These are phyloP conservation scores for Asteroscopus sphinx DNA, from an alignment of 2,888 invertebrate species.

Conservation along the genomic window DNA sequence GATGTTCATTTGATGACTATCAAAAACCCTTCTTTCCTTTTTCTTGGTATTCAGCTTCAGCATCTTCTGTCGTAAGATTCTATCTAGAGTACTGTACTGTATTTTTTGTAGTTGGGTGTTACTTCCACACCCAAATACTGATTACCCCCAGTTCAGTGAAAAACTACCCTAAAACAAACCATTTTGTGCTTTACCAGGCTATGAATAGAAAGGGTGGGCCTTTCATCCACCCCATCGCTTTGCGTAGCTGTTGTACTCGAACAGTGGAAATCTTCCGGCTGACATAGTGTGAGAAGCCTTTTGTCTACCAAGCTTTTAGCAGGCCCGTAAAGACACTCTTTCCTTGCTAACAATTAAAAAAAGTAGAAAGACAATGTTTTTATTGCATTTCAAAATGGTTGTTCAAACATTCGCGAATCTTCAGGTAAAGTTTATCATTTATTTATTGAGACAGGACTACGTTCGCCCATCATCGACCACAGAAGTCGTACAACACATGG, in stretches of 20 bases:
- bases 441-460: no score
- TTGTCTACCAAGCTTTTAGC: constrained; percentile 43
- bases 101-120: no score
- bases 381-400: no score
- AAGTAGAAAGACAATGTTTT: no score
- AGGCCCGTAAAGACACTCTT: neutral
- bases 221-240: constrained; percentile 49
- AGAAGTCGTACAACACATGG: no score
- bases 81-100: no score
- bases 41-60: no score
- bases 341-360: no score
- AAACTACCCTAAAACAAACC: constrained; percentile 31
- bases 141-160: neutral
- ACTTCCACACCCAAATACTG: no score
- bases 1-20: neutral
- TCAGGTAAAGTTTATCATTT: no score
- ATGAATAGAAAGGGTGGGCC: constrained; percentile 44
- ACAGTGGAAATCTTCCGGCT: constrained; percentile 45
- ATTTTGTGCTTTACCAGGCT: constrained; percentile 32
- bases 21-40: neutral
- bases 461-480: no score
- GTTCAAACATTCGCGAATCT: no score
- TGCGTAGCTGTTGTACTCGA: constrained; percentile 47
- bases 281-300: constrained; percentile 29
- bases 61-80: neutral